Evolutionary conservation across 2,113 vertebrate genomes (phyloP).

Genomic region (Furnarius figulus): DNA sequence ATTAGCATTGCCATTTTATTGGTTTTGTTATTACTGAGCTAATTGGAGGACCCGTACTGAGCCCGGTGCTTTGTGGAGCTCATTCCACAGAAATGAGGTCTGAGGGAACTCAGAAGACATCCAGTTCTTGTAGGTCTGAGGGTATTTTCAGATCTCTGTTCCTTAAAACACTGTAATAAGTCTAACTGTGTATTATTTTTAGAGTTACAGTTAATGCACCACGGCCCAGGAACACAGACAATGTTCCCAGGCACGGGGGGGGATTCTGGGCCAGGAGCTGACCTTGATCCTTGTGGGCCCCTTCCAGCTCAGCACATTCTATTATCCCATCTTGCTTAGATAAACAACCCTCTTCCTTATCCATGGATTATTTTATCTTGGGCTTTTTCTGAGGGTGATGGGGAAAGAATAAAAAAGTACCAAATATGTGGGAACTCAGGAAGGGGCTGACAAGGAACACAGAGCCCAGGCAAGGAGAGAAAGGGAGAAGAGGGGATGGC

Average conservation of each 20-base stretch:
- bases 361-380: neutral
- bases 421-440: neutral
- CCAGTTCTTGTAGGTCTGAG: neutral
- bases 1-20: neutral
- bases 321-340: neutral
- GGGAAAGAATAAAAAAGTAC: neutral
- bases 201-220: neutral
- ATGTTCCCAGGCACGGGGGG: rapidly evolving
- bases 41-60: neutral
- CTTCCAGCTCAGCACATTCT: neutral
- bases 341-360: neutral
- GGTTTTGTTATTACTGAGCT: neutral
- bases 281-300: neutral
- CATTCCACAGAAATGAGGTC: neutral
- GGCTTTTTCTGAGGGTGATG: neutral
- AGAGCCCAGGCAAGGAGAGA: neutral
- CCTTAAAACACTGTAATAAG: rapidly evolving
- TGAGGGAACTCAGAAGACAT: neutral
- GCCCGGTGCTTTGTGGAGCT: neutral
- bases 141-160: neutral
- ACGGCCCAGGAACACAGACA: neutral
- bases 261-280: neutral
- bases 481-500: neutral
- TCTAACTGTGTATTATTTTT: neutral
- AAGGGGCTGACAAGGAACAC: neutral